These are phyloP conservation scores for Chamaedrilus cognettii DNA, from an alignment of 2,888 invertebrate species.

Conservation along the genomic window DNA sequence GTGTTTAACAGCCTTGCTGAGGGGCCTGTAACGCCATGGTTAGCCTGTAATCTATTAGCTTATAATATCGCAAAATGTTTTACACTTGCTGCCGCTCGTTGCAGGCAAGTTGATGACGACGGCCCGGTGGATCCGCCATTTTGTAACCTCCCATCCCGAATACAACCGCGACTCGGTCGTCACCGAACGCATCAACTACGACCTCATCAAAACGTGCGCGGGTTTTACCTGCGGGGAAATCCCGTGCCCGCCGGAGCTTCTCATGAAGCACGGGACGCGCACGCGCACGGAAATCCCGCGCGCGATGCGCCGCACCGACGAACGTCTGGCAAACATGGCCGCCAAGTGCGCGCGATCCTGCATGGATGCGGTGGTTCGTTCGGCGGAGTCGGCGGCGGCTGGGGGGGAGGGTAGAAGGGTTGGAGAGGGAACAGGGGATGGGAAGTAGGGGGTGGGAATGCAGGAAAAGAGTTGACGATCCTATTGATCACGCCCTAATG, in stretches of 20 bases:
- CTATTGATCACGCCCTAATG: no score
- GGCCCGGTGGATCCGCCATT: slow-evolving; percentile 91
- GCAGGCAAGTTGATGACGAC: slow-evolving; percentile 86
- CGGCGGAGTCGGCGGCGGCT: slow-evolving; percentile 13
- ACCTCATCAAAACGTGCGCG: slow-evolving; percentile 42
- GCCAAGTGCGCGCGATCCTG: slow-evolving; percentile 19
- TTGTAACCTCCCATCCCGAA: slow-evolving; percentile 82
- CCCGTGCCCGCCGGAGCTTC: slow-evolving; percentile 39
- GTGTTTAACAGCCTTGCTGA: no score
- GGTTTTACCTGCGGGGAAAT: slow-evolving; percentile 27
- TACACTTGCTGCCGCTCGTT: no score
- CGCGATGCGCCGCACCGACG: slow-evolving; percentile 42
- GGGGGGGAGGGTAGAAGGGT: background rate
- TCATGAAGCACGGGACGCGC: slow-evolving; percentile 42
- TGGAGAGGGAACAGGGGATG: background rate
- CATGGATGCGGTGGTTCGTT: background rate
- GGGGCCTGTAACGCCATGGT: no score
- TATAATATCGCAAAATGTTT: no score
- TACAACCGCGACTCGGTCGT: slow-evolving; percentile 92
- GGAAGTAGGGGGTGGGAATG: background rate
- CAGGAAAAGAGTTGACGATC: no score
- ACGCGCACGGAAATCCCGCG: slow-evolving; percentile 48
- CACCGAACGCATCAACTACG: slow-evolving; percentile 65
- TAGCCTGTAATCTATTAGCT: no score
- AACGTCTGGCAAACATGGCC: slow-evolving; percentile 22